Base-by-base conservation (phyloP, 2,888 invertebrate genomes). In the Gandaritis pyraliata region DNA sequence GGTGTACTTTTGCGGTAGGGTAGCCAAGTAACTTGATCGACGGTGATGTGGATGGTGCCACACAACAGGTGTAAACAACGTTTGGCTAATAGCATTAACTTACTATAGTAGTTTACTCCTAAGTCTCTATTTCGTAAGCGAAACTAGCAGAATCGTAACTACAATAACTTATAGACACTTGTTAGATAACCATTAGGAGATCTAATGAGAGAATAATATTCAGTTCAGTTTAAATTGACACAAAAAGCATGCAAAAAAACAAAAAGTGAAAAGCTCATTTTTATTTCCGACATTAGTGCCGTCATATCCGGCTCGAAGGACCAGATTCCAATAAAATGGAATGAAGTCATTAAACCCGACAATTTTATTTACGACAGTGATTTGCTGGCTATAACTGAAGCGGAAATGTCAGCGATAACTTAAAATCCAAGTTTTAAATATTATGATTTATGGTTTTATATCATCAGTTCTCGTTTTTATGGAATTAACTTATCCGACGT, bases 281-380 rank as follows among this genome's bases (percentile, higher is more conserved):
- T 48, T 54, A 57, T 60, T 57, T 55, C 6, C 52, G 54, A 52
- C 58, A 58, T 57, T 61, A 47, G 45, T 13, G 46, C 51, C 11
- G 33, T 53, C 45, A 45, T 46, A 65, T 65, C 57, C 65, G 60
- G 53, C 33, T 68, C 71, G 56, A 66, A 71, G 70, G 68, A 72
- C 65, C 66, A 72, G 29, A 30, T 15, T 58, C 58, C 59, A 69
- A 72, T 75, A 73, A 79, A 82, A 74, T 74, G 72, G 69, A 66
- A 80, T 78, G 72, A 74, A 80, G 76, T 77, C 77, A 74, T 81
- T 78, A 74, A 73, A 77, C 74, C 77, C 75, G 56, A 49, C 72
- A 70, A 72, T 76, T 74, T 75, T 80, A 80, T 81, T 83, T 80
- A 82, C 73, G 77, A 73, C 69, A 66, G 68, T 73, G 70, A 80